A percentile compares a stretch with the other conserved stretches of the same genome.
These are phyloP conservation scores for Diaprepes abbreviatus DNA, from an alignment of 2,888 invertebrate genomes.

Conservation along the genomic window DNA sequence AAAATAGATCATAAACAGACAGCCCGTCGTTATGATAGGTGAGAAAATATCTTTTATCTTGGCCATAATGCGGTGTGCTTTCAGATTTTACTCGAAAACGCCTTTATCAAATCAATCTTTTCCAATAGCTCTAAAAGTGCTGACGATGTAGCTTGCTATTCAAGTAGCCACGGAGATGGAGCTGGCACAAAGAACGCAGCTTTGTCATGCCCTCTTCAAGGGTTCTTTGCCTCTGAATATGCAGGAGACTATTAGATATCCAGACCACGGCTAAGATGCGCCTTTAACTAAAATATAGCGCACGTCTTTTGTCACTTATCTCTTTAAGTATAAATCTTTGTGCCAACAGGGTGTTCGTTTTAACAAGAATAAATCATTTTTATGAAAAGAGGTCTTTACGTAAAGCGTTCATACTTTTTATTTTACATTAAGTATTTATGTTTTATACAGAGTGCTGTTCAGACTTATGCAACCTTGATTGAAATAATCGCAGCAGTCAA, in stretches of 20 bases:
- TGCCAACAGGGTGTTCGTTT: slow-evolving; percentile 20
- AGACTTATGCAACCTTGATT: too few species aligned
- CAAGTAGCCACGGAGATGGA: slow-evolving; percentile 60
- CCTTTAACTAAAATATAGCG: slow-evolving; percentile 34
- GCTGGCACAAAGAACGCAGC: slow-evolving; percentile 60
- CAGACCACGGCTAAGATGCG: slow-evolving; percentile 31
- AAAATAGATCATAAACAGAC: slow-evolving; percentile 46
- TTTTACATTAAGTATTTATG: not conserved
- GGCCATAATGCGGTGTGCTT: slow-evolving; percentile 54
- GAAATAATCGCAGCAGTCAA: too few species aligned
- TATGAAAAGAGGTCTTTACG: not conserved
- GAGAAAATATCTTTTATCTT: slow-evolving; percentile 58
- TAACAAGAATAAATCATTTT: slow-evolving; percentile 26
- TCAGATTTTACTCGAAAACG: slow-evolving; percentile 58
- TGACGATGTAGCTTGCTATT: slow-evolving; percentile 64
- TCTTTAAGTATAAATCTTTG: slow-evolving; percentile 29
- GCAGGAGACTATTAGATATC: slow-evolving; percentile 37
- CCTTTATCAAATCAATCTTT: slow-evolving; percentile 67
- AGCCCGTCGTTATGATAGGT: slow-evolving; percentile 50
- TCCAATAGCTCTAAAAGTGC: slow-evolving; percentile 64
- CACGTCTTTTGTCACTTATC: slow-evolving; percentile 46
- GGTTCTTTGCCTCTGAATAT: slow-evolving; percentile 54
- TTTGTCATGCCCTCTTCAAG: slow-evolving; percentile 63
- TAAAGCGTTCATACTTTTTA: not conserved
- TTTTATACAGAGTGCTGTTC: too few species aligned